phyloP scores from a whole-genome alignment of 2,797 vertebrate species.

The Pseudomugil gertrudae region DNA sequence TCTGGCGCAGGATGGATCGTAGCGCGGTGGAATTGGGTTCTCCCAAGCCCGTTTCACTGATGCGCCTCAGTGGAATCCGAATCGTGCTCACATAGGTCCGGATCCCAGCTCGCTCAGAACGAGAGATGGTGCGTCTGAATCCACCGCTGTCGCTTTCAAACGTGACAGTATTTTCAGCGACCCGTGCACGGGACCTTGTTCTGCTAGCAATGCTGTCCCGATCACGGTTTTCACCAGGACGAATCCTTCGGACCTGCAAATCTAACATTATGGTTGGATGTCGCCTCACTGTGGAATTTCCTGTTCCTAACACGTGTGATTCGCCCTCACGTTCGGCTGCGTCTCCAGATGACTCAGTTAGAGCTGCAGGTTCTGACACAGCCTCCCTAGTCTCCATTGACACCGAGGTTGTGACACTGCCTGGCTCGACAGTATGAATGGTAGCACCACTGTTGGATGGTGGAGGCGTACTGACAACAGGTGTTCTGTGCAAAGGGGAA shows the following conservation, averaged over 20 bases:
- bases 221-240: slow-evolving; percentile 92
- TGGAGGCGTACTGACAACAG: slow-evolving; percentile 51
- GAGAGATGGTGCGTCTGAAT: slow-evolving; percentile 91
- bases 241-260: slow-evolving; percentile 92
- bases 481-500: slow-evolving; percentile 84
- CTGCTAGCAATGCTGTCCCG: slow-evolving; percentile 92
- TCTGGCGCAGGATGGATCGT: slow-evolving; percentile 92
- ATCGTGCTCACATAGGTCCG: slow-evolving; percentile 94
- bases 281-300: slow-evolving; percentile 80
- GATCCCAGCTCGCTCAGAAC: slow-evolving; percentile 90
- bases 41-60: slow-evolving; percentile 90
- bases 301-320: slow-evolving; percentile 75
- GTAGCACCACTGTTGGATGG: slow-evolving; percentile 51
- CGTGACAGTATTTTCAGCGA: slow-evolving; percentile 90
- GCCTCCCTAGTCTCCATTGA: slow-evolving; percentile 78
- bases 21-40: slow-evolving; percentile 91
- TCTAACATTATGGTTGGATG: slow-evolving; percentile 94
- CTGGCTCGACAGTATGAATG: slow-evolving; percentile 61
- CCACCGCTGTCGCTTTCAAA: slow-evolving; percentile 92
- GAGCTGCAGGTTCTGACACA: slow-evolving; percentile 59
- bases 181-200: slow-evolving; percentile 89
- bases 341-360: slow-evolving; percentile 78
- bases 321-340: slow-evolving; percentile 83
- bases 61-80: slow-evolving; percentile 89
- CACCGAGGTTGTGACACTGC: slow-evolving; percentile 65